Evolutionary conservation across 1,140 invertebrate genomes (phyloP), one percentile per base, ranked within the genome.

Genomic region (Babylonia areolata): DNA sequence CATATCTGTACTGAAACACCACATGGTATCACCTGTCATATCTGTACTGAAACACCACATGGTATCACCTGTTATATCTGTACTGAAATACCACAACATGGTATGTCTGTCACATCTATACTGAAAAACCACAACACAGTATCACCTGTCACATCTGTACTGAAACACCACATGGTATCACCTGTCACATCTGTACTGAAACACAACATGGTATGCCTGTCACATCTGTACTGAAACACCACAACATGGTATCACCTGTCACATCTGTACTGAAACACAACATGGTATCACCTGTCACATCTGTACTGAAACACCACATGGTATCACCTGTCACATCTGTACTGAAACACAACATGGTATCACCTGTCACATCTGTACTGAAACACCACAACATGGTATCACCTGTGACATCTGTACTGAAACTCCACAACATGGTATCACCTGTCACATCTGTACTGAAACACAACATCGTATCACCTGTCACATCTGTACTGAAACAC

Each of bases 161-260:
- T n/a, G n/a, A n/a, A n/a, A n/a, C n/a, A n/a, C n/a, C n/a, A n/a
- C n/a, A n/a, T n/a, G n/a, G n/a, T n/a, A n/a, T n/a, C n/a, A n/a
- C n/a, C n/a, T n/a, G n/a, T n/a, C n/a, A n/a, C n/a, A n/a, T n/a
- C n/a, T n/a, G 88, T 80, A 91, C 90, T 92, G 89, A 85, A 83
- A 90, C 40, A 46, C 28, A 33, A 9, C 6, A 42, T 3, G 58
- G 40, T 37, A 80, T 84, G n/a, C n/a, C n/a, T n/a, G n/a, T n/a
- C n/a, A n/a, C n/a, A n/a, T n/a, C n/a, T n/a, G n/a, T n/a, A n/a
- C n/a, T n/a, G n/a, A n/a, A n/a, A n/a, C n/a, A n/a, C n/a, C n/a
- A n/a, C n/a, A n/a, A n/a, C n/a, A n/a, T n/a, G n/a, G n/a, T n/a
- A n/a, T n/a, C n/a, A n/a, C n/a, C n/a, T n/a, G n/a, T n/a, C n/a